phyloP scores from a whole-genome alignment of 2,797 vertebrate genomes.

The Mus caroli region DNA sequence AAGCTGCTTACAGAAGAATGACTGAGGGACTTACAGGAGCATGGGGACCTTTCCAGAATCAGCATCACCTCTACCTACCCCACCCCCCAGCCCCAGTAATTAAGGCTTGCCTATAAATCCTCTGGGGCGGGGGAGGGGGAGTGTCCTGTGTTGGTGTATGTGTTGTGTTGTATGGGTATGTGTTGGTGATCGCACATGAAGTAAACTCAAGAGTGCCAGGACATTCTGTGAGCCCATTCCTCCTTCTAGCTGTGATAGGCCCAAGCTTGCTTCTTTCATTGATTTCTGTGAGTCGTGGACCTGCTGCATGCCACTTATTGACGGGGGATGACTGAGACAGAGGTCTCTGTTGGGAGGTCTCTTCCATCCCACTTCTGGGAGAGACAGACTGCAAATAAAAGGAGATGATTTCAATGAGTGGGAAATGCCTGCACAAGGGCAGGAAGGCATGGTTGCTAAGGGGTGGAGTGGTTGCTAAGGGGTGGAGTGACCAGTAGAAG shows the following conservation, averaged over 20 bases:
- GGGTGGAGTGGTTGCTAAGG: neutral
- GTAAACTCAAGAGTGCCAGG: neutral
- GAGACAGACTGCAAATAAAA: neutral
- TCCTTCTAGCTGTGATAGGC: neutral
- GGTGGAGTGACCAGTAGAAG: neutral
- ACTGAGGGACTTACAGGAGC: neutral
- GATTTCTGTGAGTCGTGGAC: accelerated
- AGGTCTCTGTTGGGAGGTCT: too few relatives aligned
- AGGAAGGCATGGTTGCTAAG: neutral
- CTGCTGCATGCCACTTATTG: neutral
- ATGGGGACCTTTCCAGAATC: neutral
- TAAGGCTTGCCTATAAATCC: neutral
- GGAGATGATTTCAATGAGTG: neutral
- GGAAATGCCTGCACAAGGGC: too few relatives aligned
- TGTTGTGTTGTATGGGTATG: too few relatives aligned
- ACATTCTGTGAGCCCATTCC: too few relatives aligned
- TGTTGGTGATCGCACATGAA: neutral
- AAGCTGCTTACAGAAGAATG: neutral
- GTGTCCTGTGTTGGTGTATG: too few relatives aligned
- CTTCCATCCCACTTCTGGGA: too few relatives aligned
- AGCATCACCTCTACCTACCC: neutral
- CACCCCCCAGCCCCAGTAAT: neutral
- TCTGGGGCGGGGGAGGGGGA: too few relatives aligned
- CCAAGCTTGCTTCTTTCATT: neutral
- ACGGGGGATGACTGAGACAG: accelerated